Evolutionary conservation across 2,888 invertebrate genomes (phyloP), one percentile per base, ranked within the genome.

Genomic region (Chaitophorus viminalis): DNA sequence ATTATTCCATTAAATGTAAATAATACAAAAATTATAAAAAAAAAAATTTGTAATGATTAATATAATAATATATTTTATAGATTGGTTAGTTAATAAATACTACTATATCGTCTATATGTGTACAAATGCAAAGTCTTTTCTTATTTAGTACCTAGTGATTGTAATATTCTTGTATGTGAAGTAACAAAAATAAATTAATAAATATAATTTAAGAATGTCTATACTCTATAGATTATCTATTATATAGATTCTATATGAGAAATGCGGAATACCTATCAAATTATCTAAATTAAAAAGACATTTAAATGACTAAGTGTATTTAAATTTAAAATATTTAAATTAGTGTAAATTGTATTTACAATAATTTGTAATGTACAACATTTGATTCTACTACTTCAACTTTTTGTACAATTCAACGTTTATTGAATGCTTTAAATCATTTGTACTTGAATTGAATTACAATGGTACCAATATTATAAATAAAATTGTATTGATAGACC

Each of bases 41-140:
- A 54, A 33, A 82, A 33, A 54, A 33, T n/a, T 68, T 72, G 8
- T 33, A 52, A 82, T 54, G 6, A 31, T 8, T 72, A 77, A 31
- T 21, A 29, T 29, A 25, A 21, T 46, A 29, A 21, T 33, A 54
- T n/a, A 72, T 52, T 82, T 21, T 52, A 25, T 82, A 31, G 25
- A 70, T 70, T 31, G 70, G 31, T 70, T 68, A 70, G 70, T 70
- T 68, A 36, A 46, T 81, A 81, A 31, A 25, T 82, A 25, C 9
- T 29, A 46, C 39, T 25, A n/a, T 75, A 46, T n/a, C 9, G 21
- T 29, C 39, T 25, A n/a, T 75, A 46, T n/a, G 4, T 25, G 52
- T 72, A 82, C 25, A 82, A 72, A 72, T 72, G 25, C 31, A 54
- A 82, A 72, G 82, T 82, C 72, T 72, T 82, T n/a, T n/a, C n/a